Evolutionary conservation across 2,888 invertebrate species (phyloP), one percentile per base, ranked within the genome.

Genomic region (Rutpela maculata): DNA sequence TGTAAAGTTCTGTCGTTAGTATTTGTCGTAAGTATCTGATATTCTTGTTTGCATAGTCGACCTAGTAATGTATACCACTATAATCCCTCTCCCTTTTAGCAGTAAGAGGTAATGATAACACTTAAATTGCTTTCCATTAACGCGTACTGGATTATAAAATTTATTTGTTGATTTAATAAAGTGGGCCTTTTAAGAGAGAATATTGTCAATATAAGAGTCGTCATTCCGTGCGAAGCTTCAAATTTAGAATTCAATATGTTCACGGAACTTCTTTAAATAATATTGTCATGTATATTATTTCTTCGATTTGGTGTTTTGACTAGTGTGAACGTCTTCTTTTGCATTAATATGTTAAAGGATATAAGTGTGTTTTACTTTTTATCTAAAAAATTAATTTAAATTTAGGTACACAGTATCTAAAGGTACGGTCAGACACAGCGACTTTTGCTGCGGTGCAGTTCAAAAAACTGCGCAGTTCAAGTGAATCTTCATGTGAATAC

Each of bases 11-110:
- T 19, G 19, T 19, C 59, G 22, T 59, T 59, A 59, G 22, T 26
- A 26, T 26, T 26, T 26, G 22, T 26, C 22, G 22, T 26, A 3
- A 22, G 12, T 59, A 59, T 59, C 7, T 59, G 22, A 59, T 59
- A 59, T 59, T 59, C 59, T 59, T 59, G 59, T 22, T 59, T 59
- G 59, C 12, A 59, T 59, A 22, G 50, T n/a, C 15, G 50, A 50
- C 50, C n/a, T n/a, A 50, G 50, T 50, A 50, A 50, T 50, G 50
- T 50, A 50, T 50, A 50, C 50, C n/a, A n/a, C 50, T 50, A 50
- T 50, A n/a, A 50, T 50, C 50, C 50, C n/a, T 50, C 12, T 50
- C 50, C n/a, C 50, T 50, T 50, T 50, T 50, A n/a, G 5, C 50
- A 50, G n/a, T n/a, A 50, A 15, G 50, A 50, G 50, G 50, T 50